These are phyloP conservation scores for Adela reaumurella DNA, from an alignment of 2,888 invertebrate species.

Conservation along the genomic window DNA sequence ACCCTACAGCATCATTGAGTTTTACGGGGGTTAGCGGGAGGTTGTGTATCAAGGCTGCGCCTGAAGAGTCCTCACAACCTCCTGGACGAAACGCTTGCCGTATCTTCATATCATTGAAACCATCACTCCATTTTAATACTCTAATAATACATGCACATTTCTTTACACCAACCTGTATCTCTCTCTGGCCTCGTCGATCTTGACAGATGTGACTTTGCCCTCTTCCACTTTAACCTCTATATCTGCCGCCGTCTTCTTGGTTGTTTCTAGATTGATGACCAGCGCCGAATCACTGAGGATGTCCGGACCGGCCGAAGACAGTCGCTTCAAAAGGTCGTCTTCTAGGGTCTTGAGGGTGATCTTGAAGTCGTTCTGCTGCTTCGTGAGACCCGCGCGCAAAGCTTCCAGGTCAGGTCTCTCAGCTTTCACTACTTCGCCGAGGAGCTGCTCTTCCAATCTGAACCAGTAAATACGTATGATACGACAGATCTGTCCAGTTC, in stretches of 20 bases:
- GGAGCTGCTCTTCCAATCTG: slow-evolving; percentile 82
- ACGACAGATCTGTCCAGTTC: no score
- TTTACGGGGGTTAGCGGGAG: no score
- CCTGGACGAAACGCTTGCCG: no score
- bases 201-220: slow-evolving; percentile 78
- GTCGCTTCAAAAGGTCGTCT: slow-evolving; percentile 80
- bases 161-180: slow-evolving; percentile 62
- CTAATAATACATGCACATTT: no score
- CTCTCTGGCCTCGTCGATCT: slow-evolving; percentile 90
- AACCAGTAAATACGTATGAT: no score
- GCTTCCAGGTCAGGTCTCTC: slow-evolving; percentile 89
- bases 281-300: slow-evolving; percentile 87
- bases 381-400: slow-evolving; percentile 77
- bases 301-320: slow-evolving; percentile 89
- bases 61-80: no score
- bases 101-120: no score
- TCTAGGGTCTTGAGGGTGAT: slow-evolving; percentile 88
- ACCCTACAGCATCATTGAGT: no score
- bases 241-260: slow-evolving; percentile 89
- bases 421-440: slow-evolving; percentile 90
- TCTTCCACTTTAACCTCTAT: slow-evolving; percentile 84
- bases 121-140: no score
- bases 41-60: no score
- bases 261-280: slow-evolving; percentile 89
- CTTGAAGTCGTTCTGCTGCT: slow-evolving; percentile 92